Evolutionary conservation across 2,113 vertebrate species (phyloP), one percentile per base, ranked within the genome.

Genomic region (Antigone vipio): DNA sequence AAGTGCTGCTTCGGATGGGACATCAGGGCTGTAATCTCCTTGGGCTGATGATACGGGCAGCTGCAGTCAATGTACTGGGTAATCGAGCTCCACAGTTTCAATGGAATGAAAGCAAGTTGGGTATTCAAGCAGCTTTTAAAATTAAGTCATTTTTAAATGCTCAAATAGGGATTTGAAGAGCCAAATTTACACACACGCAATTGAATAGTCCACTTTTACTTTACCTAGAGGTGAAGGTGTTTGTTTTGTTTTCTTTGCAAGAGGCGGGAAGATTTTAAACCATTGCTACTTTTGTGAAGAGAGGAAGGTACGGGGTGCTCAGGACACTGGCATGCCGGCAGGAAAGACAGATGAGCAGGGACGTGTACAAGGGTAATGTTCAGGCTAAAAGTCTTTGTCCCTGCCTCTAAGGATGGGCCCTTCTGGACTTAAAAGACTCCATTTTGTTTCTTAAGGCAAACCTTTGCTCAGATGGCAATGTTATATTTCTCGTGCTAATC

Each of bases 101-200:
- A 15, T 56, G 40, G 71, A 68, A 78, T 66, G 53, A 85, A 74
- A 87, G 34, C 30, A 63, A 78, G 73, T 15, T 68, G 62, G 29
- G 9, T 88, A 27, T 89, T 88, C 35, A 79, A 38, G 62, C 32
- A 74, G 55, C 47, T 76, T 89, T 64, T 94, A 58, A 93, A 95
- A 95, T 81, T n/a, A 77, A 83, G 60, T 56, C 9, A 44, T 63
- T 92, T 93, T 53, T 8, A 53, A 85, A 80, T 89, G 80, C 68
- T 91, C 38, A 82, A 6, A 47, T 7, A 73, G 21, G 66, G 66
- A 56, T 80, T 85, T 81, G 58, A 72, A 79, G 69, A 92, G 45
- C 24, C 71, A 64, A 22, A 72, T 9, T 52, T 82, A 45, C 3
- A 17, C 20, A 50, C 18, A 26, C 35, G 45, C 8, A 26, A 9